Base-by-base conservation (phyloP, 2,888 invertebrate species). In the Rhyacophila evoluta region DNA sequence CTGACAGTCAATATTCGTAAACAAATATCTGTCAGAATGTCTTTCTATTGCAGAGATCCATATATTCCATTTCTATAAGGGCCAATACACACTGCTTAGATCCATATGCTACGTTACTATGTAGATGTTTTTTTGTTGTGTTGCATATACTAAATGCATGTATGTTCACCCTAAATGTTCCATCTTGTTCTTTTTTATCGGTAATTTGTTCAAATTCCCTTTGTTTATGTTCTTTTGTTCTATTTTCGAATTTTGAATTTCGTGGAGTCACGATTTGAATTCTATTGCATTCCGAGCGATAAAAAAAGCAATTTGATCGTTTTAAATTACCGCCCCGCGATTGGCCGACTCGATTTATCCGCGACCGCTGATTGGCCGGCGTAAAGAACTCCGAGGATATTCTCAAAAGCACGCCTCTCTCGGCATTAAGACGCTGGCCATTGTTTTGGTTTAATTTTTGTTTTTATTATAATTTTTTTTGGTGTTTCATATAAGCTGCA, bases 231-330 rank as follows among this genome's bases (percentile, higher is more conserved):
- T 55, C 55, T 55, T 4, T 6, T 55, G 55, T 55, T 55, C 55
- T 19, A 55, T 55, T 55, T 55, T 55, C 19, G 25, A 55, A 55
- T 55, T 55, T 8, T 5, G 55, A 19, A 10, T 55, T 25, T 55
- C 55, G 55, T 1, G 19, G 55, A 55, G 55, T 55, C 55, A 55
- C 55, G 55, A 55, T 55, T 55, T 25, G 55, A 55, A 55, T 55
- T 19, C 19, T 55, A 55, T 55, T 55, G 55, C 55, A 55, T 55
- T 55, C 55, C 55, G 25, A 55, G 19, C 19, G 55, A 55, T 55
- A 55, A 55, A 55, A 55, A 55, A 55, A 55, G 55, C 55, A 55
- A 55, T 55, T 55, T 25, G 55, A 55, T 55, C 55, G 55, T 55
- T 55, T 55, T 19, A 55, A 55, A 55, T 55, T 19, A 55, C 55